phyloP scores from a whole-genome alignment of 1,140 invertebrate species.

The Diorhabda elongata region DNA sequence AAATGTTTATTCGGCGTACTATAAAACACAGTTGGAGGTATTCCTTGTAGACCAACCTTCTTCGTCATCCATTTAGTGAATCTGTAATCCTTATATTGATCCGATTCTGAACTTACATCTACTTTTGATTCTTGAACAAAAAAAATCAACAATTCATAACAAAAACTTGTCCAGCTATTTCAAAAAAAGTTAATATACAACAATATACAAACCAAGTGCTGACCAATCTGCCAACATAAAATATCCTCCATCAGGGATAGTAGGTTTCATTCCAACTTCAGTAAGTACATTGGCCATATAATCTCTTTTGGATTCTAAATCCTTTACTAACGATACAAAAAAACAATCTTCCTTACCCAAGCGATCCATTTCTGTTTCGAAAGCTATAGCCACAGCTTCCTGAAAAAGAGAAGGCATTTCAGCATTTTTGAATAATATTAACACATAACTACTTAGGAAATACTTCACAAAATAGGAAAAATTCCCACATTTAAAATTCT shows the following conservation, averaged over 20 bases:
- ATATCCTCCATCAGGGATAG: slow-evolving; percentile 93
- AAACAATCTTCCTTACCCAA: slow-evolving; percentile 78
- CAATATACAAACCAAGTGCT: slow-evolving; percentile 55
- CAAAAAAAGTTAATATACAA: neutral
- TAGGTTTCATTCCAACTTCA: slow-evolving; percentile 84
- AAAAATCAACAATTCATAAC: neutral
- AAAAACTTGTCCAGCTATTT: neutral
- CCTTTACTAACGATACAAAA: slow-evolving; percentile 70
- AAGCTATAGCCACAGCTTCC: slow-evolving; percentile 86
- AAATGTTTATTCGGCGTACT: slow-evolving; percentile 73
- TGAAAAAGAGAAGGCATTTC: slow-evolving; percentile 17
- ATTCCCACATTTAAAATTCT: neutral
- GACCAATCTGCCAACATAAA: slow-evolving; percentile 95
- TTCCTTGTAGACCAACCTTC: slow-evolving; percentile 87
- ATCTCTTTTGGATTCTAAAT: slow-evolving; percentile 82
- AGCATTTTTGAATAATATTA: neutral
- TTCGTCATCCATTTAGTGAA: slow-evolving; percentile 96
- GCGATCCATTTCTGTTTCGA: slow-evolving; percentile 79
- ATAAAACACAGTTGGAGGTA: slow-evolving; percentile 94
- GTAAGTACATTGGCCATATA: slow-evolving; percentile 71
- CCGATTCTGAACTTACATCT: slow-evolving; percentile 62
- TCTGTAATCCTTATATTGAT: slow-evolving; percentile 78
- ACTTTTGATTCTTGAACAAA: slow-evolving; percentile 54
- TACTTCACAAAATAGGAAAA: neutral
- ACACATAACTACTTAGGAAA: neutral